These are phyloP conservation scores for Chelonoidis abingdonii DNA, from an alignment of 2,113 vertebrate genomes.

Conservation along the genomic window DNA sequence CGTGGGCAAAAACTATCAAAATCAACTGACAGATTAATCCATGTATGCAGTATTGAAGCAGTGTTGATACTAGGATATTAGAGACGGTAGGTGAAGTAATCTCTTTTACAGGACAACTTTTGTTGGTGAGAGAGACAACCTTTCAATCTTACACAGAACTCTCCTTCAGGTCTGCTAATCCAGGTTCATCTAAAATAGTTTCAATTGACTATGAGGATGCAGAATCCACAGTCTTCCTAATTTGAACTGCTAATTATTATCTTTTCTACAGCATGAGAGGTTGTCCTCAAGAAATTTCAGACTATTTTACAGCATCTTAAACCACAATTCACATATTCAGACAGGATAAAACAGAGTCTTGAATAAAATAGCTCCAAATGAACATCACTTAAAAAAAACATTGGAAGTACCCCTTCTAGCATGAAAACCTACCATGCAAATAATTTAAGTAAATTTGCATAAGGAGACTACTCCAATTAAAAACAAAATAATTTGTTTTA, in stretches of 20 bases:
- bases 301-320: neutral
- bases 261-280: neutral
- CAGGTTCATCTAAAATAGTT: neutral
- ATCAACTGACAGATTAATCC: neutral
- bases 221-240: neutral
- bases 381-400: neutral
- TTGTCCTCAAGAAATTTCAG: neutral
- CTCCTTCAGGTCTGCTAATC: neutral
- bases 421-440: neutral
- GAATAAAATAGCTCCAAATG: neutral
- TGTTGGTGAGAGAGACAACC: neutral
- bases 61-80: neutral
- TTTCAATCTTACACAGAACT: neutral
- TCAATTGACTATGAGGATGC: conserved; percentile 9
- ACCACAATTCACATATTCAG: neutral
- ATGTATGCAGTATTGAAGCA: neutral
- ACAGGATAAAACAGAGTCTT: neutral
- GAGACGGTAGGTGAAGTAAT: neutral
- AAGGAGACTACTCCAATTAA: neutral
- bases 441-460: neutral
- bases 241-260: neutral
- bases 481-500: neutral
- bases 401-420: neutral
- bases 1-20: neutral
- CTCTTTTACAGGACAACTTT: neutral